Evolutionary conservation across 2,888 invertebrate species (phyloP).

Genomic region (Corbicula japonica): DNA sequence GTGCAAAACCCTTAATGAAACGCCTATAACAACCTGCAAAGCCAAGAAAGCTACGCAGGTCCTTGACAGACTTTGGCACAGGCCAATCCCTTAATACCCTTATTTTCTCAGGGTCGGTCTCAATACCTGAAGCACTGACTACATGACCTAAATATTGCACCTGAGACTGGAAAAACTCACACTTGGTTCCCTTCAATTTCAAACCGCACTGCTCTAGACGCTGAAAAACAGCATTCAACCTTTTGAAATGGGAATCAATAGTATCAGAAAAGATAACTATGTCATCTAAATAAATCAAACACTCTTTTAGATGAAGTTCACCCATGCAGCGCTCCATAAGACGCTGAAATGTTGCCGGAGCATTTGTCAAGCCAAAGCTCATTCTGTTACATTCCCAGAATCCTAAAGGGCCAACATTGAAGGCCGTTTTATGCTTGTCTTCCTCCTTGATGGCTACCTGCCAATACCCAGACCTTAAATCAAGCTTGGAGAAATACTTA

Average conservation of each 20-base stretch:
- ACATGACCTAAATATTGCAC: constrained; percentile 41
- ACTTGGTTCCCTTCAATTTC: constrained; percentile 18
- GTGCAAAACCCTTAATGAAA: constrained; percentile 46
- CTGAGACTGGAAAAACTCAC: constrained; percentile 35
- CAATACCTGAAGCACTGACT: constrained; percentile 28
- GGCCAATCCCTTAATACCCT: constrained; percentile 38
- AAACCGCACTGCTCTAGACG: neutral
- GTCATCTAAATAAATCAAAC: constrained; percentile 15
- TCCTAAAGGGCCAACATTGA: neutral
- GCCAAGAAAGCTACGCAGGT: constrained; percentile 39
- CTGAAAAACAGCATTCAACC: constrained; percentile 10
- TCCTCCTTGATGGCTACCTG: constrained; percentile 4
- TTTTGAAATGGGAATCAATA: neutral
- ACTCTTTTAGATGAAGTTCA: constrained; percentile 2
- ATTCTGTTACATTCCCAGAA: neutral
- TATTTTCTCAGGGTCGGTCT: constrained; percentile 45
- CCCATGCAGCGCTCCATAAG: constrained; percentile 8
- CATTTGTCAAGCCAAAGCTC: neutral
- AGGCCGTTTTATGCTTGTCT: neutral
- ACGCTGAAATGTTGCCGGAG: constrained; percentile 1
- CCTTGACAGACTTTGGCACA: constrained; percentile 31
- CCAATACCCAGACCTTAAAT: constrained; percentile 4
- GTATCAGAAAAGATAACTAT: neutral
- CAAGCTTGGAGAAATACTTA: constrained; percentile 7
- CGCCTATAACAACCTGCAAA: constrained; percentile 47